phyloP scores from a whole-genome alignment of 2,888 invertebrate species.

The Ectropis crepuscularia region DNA sequence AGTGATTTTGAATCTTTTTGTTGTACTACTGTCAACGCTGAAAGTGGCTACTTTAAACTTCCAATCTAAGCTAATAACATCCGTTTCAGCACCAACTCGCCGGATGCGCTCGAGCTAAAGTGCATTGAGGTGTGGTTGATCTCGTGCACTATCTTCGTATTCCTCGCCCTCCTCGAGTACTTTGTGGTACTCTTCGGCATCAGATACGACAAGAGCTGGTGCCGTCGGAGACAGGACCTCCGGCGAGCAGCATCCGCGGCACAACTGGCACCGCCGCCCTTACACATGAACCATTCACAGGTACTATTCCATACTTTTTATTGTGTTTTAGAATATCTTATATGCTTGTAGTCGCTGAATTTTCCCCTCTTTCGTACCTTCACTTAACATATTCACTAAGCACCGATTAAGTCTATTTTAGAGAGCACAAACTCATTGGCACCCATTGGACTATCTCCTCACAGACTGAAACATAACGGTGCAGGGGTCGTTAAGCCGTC shows the following conservation, averaged over 20 bases:
- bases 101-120: slow-evolving; percentile 86
- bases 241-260: slow-evolving; percentile 74
- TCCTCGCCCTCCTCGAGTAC: slow-evolving; percentile 86
- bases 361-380: slow-evolving; percentile 4
- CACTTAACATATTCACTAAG: background rate
- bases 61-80: too few species aligned
- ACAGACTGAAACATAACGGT: slow-evolving; percentile 2
- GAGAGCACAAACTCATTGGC: slow-evolving; percentile 7
- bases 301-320: slow-evolving; percentile 45
- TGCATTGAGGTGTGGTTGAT: slow-evolving; percentile 88
- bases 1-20: too few species aligned
- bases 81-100: slow-evolving; percentile 84
- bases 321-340: background rate
- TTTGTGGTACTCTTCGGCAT: slow-evolving; percentile 87
- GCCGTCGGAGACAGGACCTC: slow-evolving; percentile 74
- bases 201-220: slow-evolving; percentile 87
- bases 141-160: slow-evolving; percentile 87
- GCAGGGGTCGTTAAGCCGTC: background rate
- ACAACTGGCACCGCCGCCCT: slow-evolving; percentile 72
- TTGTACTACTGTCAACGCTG: too few species aligned
- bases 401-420: background rate
- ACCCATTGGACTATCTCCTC: slow-evolving; percentile 4
- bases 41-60: too few species aligned
- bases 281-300: slow-evolving; percentile 79
- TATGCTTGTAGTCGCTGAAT: slow-evolving; percentile 23